phyloP scores from a whole-genome alignment of 2,888 invertebrate genomes.

The Keiferia lycopersicella region DNA sequence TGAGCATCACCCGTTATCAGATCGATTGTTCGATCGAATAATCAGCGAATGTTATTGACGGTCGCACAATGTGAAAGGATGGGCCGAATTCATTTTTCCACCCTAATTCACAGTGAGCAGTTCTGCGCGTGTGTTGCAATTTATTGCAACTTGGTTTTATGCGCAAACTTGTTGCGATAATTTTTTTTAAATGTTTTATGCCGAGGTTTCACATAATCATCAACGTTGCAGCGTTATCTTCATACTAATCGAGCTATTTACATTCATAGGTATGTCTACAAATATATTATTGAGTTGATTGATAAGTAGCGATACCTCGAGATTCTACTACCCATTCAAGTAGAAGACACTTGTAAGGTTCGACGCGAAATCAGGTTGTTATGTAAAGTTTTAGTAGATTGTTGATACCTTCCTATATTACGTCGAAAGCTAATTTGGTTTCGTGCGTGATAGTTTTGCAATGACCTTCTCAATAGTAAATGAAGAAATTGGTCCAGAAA shows the following conservation, averaged over 20 bases:
- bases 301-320: background rate
- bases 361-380: slow-evolving; percentile 12
- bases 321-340: background rate
- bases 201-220: slow-evolving; percentile 24
- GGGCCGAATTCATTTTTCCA: slow-evolving; percentile 62
- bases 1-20: slow-evolving; percentile 51
- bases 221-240: slow-evolving; percentile 13
- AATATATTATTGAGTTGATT: background rate
- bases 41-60: slow-evolving; percentile 46
- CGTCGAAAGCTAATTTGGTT: slow-evolving; percentile 14
- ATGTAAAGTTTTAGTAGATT: slow-evolving; percentile 9
- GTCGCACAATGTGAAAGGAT: slow-evolving; percentile 64
- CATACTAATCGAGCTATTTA: slow-evolving; percentile 10
- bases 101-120: slow-evolving; percentile 62
- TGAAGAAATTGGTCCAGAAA: background rate
- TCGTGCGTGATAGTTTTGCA: slow-evolving; percentile 27
- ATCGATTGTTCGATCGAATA: slow-evolving; percentile 53
- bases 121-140: slow-evolving; percentile 53
- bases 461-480: slow-evolving; percentile 30
- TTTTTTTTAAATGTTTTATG: slow-evolving; percentile 42
- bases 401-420: too few species aligned
- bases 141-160: slow-evolving; percentile 53
- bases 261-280: background rate
- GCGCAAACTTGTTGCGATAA: slow-evolving; percentile 49
- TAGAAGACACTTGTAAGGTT: background rate